Evolutionary conservation across 2,888 invertebrate species (phyloP).

Genomic region (Philhelius pedissequus): DNA sequence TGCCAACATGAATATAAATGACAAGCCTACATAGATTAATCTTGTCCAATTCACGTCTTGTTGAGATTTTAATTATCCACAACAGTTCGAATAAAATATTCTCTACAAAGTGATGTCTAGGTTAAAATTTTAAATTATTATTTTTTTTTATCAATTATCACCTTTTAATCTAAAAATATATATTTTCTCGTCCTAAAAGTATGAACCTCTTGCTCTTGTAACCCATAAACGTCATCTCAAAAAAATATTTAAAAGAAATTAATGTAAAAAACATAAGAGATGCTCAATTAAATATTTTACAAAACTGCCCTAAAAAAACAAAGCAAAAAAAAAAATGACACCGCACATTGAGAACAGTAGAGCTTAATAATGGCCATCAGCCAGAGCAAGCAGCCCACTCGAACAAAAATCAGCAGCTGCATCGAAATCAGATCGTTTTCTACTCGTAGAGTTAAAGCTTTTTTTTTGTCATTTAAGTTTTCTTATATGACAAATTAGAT

Average conservation of each 20-base stretch:
- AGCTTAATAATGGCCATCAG: conserved; percentile 37
- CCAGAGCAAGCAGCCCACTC: conserved; percentile 32
- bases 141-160: conserved; percentile 1
- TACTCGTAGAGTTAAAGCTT: not conserved
- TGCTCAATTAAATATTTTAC: conserved; percentile 45
- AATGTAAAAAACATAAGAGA: conserved; percentile 7
- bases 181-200: conserved; percentile 38
- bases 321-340: not conserved
- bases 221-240: conserved; percentile 54
- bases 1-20: too few relatives aligned
- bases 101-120: not conserved
- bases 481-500: conserved; percentile 41
- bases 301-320: conserved; percentile 33
- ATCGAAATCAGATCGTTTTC: conserved; percentile 14
- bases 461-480: not conserved
- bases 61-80: not conserved
- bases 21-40: not conserved
- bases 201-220: conserved; percentile 52
- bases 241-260: not conserved
- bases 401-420: conserved; percentile 36
- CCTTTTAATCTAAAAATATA: conserved; percentile 34
- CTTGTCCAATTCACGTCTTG: not conserved
- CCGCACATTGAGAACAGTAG: conserved; percentile 48
- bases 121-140: not conserved
- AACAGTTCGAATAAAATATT: not conserved